Percentiles rank a stretch among this genome's conserved stretches.
Evolutionary conservation across 2,888 invertebrate genomes (phyloP).

Genomic region (Spialia ferax): DNA sequence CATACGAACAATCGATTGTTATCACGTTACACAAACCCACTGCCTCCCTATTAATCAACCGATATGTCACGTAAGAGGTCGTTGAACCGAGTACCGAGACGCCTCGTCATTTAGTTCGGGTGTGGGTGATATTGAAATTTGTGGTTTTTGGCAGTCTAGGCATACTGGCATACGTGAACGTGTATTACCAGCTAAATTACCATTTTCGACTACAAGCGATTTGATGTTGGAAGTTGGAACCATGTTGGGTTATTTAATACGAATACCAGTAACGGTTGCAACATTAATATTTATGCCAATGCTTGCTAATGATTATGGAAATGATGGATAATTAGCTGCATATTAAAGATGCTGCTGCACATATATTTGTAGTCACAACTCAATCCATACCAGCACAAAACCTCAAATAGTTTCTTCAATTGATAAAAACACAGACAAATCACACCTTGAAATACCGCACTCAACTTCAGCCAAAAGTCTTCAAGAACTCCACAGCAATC

Average conservation of each 20-base stretch:
- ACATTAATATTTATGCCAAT: not conserved
- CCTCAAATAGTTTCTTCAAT: no score
- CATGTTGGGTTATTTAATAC: not conserved
- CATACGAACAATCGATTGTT: not conserved
- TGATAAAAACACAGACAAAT: no score
- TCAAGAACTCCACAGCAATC: not conserved
- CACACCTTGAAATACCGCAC: no score
- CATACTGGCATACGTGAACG: conserved; percentile 11
- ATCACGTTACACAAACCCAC: not conserved
- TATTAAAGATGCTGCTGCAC: no score
- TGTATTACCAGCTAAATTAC: conserved; percentile 7
- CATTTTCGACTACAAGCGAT: conserved; percentile 9
- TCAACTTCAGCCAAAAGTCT: no score
- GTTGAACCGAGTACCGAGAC: conserved; percentile 63
- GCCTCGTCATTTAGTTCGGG: conserved; percentile 60
- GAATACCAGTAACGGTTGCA: not conserved
- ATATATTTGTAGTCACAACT: no score
- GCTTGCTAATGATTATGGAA: not conserved
- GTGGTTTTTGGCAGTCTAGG: conserved; percentile 51
- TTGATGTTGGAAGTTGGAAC: not conserved
- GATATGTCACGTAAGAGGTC: conserved; percentile 57
- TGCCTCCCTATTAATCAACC: conserved; percentile 47
- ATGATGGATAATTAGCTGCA: not conserved
- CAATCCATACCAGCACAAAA: no score
- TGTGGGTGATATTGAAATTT: conserved; percentile 43